A percentile compares a stretch with the other conserved stretches of the same genome.
These are phyloP conservation scores for Lepidurus packardi DNA, from an alignment of 1,140 invertebrate species.

Conservation along the genomic window DNA sequence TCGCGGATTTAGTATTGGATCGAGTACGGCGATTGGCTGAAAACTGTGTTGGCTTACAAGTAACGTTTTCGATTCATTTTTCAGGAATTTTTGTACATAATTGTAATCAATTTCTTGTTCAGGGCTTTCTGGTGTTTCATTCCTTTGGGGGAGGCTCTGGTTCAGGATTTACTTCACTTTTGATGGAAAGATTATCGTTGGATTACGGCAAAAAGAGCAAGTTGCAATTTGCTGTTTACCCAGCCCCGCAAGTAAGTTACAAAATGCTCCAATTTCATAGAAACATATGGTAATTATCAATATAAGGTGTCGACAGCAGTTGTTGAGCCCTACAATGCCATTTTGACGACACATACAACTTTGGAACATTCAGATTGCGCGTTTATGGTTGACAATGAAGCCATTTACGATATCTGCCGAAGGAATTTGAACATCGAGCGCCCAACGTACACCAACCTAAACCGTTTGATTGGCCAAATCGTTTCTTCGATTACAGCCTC, in stretches of 20 bases:
- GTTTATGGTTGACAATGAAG: conserved; percentile 84
- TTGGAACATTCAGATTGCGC: conserved; percentile 72
- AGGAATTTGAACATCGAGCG: conserved; percentile 62
- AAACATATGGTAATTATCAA: conserved; percentile 48
- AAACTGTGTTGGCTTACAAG: conserved; percentile 33
- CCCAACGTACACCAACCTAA: conserved; percentile 68
- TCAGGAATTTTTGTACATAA: neutral
- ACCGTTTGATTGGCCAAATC: conserved; percentile 64
- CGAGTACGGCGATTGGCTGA: conserved; percentile 44
- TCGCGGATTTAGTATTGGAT: conserved; percentile 72
- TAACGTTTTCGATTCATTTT: neutral
- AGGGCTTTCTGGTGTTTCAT: conserved; percentile 58
- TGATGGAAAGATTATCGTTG: conserved; percentile 54
- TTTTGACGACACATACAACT: conserved; percentile 71
- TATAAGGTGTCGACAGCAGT: conserved; percentile 59
- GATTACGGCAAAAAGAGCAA: conserved; percentile 58
- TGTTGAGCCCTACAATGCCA: conserved; percentile 78
- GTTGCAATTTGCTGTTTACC: conserved; percentile 56
- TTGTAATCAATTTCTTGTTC: conserved; percentile 40
- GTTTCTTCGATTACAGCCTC: conserved; percentile 58
- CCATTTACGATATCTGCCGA: conserved; percentile 74
- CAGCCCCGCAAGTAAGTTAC: conserved; percentile 50
- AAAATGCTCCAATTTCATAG: conserved; percentile 48
- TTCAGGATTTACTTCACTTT: conserved; percentile 53
- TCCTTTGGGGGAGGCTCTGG: conserved; percentile 57